Evolutionary conservation across 2,888 invertebrate species (phyloP).

Genomic region (Drosophila maculinotata): DNA sequence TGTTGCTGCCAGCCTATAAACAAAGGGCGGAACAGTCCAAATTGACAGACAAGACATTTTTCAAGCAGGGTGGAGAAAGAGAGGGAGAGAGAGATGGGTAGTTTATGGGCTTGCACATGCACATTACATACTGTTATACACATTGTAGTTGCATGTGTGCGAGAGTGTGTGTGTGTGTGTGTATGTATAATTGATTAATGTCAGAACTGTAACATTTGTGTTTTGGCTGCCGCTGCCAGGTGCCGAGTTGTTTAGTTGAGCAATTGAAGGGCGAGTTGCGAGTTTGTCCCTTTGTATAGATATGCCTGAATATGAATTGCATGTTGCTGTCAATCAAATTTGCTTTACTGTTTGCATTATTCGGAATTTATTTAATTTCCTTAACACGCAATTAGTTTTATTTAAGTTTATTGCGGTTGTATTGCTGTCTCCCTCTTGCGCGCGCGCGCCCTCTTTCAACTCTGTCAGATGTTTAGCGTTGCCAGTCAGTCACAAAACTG

Average conservation of each 20-base stretch:
- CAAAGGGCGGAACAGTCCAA: constrained; percentile 53
- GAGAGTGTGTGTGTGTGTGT: constrained; percentile 25
- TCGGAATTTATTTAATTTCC: constrained; percentile 77
- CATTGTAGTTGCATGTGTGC: neutral
- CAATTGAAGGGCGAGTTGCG: constrained; percentile 44
- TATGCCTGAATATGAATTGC: constrained; percentile 55
- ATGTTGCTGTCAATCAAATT: constrained; percentile 79
- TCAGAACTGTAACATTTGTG: constrained; percentile 67
- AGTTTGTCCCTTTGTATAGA: constrained; percentile 20
- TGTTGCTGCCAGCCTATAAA: constrained; percentile 49
- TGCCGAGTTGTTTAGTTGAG: constrained; percentile 73
- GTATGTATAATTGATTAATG: constrained; percentile 68
- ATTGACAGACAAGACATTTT: constrained; percentile 52
- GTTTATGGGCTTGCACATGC: constrained; percentile 36
- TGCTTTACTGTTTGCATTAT: constrained; percentile 78
- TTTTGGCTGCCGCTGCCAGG: constrained; percentile 59
- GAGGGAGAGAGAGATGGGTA: constrained; percentile 1
- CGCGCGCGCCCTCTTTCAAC: constrained; percentile 22
- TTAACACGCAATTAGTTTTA: constrained; percentile 80
- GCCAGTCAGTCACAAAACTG: constrained; percentile 54
- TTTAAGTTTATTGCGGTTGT: constrained; percentile 80
- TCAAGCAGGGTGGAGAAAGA: neutral
- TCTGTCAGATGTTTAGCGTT: constrained; percentile 72
- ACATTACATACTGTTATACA: constrained; percentile 23
- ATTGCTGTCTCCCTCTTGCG: constrained; percentile 47